Evolutionary conservation across 2,888 invertebrate genomes (phyloP).

Genomic region (Boloria selene): DNA sequence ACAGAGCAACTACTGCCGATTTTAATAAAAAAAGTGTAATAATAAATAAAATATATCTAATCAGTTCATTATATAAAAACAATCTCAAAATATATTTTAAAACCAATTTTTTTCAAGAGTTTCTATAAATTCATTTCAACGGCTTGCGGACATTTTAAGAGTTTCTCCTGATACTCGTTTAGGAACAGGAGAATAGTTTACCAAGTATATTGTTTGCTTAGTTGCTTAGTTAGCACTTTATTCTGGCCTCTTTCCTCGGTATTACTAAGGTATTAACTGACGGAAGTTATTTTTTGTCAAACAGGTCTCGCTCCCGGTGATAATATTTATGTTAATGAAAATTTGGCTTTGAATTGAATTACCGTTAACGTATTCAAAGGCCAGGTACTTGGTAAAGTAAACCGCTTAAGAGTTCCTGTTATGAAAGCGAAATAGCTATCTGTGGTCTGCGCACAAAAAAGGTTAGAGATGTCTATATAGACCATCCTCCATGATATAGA

Average conservation of each 20-base stretch:
- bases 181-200: slow-evolving; percentile 15
- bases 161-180: slow-evolving; percentile 16
- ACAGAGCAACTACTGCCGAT: too few species aligned
- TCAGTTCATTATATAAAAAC: too few species aligned
- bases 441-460: slow-evolving; percentile 11
- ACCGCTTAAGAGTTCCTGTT: slow-evolving; percentile 25
- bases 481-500: too few species aligned
- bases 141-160: not conserved
- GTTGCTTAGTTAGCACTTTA: slow-evolving; percentile 20
- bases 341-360: slow-evolving; percentile 35
- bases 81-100: too few species aligned
- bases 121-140: not conserved
- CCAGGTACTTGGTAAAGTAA: slow-evolving; percentile 28
- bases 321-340: slow-evolving; percentile 32
- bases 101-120: too few species aligned
- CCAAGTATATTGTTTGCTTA: slow-evolving; percentile 23
- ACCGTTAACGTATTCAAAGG: slow-evolving; percentile 37
- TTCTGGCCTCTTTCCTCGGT: slow-evolving; percentile 22
- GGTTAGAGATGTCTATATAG: not conserved
- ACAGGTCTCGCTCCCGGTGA: slow-evolving; percentile 4
- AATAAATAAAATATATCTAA: too few species aligned
- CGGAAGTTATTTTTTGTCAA: slow-evolving; percentile 18
- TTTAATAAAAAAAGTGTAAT: too few species aligned
- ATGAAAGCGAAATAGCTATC: slow-evolving; percentile 23
- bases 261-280: slow-evolving; percentile 9